Conservation (phyloP, 2,113 vertebrate genomes). For the Dasyprocta punctata region DNA sequence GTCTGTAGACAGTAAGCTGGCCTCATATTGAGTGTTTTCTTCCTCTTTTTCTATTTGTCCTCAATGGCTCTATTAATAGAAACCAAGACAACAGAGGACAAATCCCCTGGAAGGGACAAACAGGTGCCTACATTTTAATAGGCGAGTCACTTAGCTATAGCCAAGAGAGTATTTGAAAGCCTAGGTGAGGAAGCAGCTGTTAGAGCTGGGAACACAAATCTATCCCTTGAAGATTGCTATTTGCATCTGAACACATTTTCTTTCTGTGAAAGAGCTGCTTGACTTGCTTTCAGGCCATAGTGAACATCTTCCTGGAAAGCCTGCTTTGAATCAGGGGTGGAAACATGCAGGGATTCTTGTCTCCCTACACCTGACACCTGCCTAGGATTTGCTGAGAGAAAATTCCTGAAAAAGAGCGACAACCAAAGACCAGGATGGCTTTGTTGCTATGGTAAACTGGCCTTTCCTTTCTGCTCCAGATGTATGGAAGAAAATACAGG, state of each 20-base stretch:
- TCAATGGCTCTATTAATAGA: constrained; percentile 30
- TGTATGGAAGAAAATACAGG: neutral
- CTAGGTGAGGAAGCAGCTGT: neutral
- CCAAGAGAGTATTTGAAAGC: constrained; percentile 8
- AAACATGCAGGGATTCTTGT: neutral
- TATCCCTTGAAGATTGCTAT: neutral
- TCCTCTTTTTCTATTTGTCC: neutral
- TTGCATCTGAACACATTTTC: neutral
- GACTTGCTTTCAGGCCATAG: neutral
- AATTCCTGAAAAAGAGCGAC: neutral
- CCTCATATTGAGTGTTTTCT: neutral
- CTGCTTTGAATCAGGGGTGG: neutral
- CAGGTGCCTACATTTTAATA: neutral
- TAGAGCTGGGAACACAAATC: neutral
- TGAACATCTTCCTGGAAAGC: neutral
- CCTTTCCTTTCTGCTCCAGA: neutral
- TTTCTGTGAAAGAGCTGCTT: neutral
- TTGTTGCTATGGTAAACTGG: neutral
- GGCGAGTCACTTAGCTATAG: neutral
- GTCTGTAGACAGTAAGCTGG: neutral
- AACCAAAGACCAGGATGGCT: neutral
- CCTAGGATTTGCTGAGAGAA: neutral
- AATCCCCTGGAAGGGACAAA: neutral
- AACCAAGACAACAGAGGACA: neutral
- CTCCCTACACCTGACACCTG: neutral